phyloP scores from a whole-genome alignment of 2,888 invertebrate species.

The Hyposoter dolosus region DNA sequence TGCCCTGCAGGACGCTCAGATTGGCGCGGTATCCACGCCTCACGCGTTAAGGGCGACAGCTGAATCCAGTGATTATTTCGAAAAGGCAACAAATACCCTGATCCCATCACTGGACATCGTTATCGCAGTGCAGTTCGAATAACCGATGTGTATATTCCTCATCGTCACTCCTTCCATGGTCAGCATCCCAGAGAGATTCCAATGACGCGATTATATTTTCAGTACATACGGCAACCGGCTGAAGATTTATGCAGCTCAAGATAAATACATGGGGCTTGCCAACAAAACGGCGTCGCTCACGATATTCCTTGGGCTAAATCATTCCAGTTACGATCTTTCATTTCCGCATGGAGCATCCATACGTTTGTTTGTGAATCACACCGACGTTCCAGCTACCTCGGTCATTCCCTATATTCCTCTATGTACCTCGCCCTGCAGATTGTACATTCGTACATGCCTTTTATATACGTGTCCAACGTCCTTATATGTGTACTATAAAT shows the following conservation, averaged over 20 bases:
- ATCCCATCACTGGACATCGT: constrained; percentile 14
- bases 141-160: background rate
- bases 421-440: constrained; percentile 14
- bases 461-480: background rate
- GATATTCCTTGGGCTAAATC: background rate
- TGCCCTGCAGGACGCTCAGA: background rate
- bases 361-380: background rate
- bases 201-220: constrained; percentile 31
- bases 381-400: constrained; percentile 22
- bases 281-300: background rate
- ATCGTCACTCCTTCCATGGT: constrained; percentile 8
- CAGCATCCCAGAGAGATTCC: constrained; percentile 11
- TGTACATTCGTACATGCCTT: background rate
- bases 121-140: background rate
- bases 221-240: background rate
- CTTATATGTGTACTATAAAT: background rate
- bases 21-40: background rate
- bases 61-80: constrained; percentile 4
- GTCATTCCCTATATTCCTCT: constrained; percentile 27
- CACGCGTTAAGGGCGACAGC: constrained; percentile 10
- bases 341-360: background rate
- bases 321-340: background rate
- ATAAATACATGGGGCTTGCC: background rate
- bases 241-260: background rate
- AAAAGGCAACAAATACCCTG: constrained; percentile 35